A percentile compares a stretch with the other conserved stretches of the same genome.
Conservation (phyloP, 2,113 vertebrate species). For the Lasiurus cinereus region DNA sequence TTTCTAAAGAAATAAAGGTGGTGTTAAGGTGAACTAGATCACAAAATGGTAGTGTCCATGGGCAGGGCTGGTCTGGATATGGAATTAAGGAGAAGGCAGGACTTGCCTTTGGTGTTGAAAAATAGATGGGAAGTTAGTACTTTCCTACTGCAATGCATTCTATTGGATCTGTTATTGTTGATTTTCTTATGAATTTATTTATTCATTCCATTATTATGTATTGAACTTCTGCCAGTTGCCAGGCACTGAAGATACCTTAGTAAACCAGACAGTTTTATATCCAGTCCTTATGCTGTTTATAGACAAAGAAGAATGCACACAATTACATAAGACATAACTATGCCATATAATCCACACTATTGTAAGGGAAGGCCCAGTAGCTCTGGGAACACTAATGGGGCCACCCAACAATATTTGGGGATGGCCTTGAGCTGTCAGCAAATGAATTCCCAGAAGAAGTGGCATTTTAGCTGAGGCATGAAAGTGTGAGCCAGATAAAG, state of each 20-base stretch:
- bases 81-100: not conserved
- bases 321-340: not conserved
- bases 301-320: not conserved
- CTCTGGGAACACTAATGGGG: not conserved
- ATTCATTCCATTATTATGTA: not conserved
- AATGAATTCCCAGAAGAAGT: not conserved
- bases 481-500: not conserved
- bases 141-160: not conserved
- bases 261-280: not conserved
- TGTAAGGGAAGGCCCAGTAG: not conserved
- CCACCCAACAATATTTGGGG: not conserved
- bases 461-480: not conserved
- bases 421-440: not conserved
- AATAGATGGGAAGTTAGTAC: not conserved
- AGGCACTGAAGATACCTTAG: not conserved
- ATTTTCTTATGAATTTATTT: not conserved
- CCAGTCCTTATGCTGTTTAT: not conserved
- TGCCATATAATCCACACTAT: fast-evolving
- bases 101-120: not conserved
- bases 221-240: not conserved
- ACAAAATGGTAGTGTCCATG: not conserved
- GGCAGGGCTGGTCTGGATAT: not conserved
- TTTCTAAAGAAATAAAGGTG: slow-evolving; percentile 10
- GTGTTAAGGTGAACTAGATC: not conserved
- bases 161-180: not conserved